These are phyloP conservation scores for Botia kubotai DNA, from an alignment of 2,797 vertebrate genomes.

Conservation along the genomic window DNA sequence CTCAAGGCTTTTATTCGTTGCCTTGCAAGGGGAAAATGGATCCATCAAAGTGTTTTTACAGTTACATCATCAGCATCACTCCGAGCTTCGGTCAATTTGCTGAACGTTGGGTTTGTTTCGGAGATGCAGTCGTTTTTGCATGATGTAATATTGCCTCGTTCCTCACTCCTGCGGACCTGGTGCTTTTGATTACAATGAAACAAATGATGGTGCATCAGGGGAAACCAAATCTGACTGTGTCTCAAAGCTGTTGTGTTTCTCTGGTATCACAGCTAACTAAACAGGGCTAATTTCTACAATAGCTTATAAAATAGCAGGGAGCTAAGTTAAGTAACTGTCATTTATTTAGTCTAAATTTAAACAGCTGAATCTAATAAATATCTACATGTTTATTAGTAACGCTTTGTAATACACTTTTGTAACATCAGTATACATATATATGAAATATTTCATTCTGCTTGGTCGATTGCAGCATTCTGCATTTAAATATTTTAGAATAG, in stretches of 20 bases:
- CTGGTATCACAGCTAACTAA: not conserved
- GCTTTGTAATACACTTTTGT: too few relatives aligned
- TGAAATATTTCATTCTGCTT: too few relatives aligned
- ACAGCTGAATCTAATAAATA: not conserved
- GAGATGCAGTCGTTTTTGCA: constrained; percentile 45
- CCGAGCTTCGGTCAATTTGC: constrained; percentile 21
- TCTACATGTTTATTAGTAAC: not conserved
- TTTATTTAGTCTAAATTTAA: not conserved
- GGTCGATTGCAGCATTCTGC: too few relatives aligned
- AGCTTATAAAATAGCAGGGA: not conserved
- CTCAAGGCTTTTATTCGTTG: constrained; percentile 24
- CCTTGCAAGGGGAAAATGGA: constrained; percentile 33
- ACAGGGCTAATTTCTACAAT: not conserved
- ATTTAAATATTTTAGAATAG: too few relatives aligned
- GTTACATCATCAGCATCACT: constrained; percentile 43
- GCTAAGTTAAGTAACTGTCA: not conserved
- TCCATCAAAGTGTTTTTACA: constrained; percentile 35
- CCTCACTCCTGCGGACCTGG: constrained; percentile 1
- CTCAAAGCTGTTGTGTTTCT: not conserved
- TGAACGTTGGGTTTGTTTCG: constrained; percentile 35
- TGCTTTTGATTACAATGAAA: constrained; percentile 19
- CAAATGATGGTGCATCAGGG: constrained; percentile 10
- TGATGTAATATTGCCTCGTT: constrained; percentile 44
- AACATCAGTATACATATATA: too few relatives aligned
- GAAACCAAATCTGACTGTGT: not conserved